Evolutionary conservation across 2,888 invertebrate species (phyloP).

Genomic region (Punctoribates punctum): DNA sequence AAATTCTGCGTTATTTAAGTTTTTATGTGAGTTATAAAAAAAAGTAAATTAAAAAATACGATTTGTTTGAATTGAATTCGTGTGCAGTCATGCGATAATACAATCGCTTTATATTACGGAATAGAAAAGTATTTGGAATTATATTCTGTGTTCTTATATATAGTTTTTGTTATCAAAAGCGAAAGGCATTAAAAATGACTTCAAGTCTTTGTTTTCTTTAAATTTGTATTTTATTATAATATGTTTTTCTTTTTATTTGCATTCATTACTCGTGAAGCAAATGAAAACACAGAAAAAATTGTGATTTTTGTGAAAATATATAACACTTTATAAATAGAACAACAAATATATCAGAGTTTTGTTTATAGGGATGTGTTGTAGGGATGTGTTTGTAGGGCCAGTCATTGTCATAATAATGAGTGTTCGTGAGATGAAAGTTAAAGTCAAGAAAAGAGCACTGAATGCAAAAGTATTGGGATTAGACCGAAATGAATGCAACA

Average conservation of each 20-base stretch:
- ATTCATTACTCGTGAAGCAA: not conserved
- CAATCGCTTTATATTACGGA: too few species aligned
- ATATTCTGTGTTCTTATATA: too few species aligned
- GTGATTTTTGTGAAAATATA: not conserved
- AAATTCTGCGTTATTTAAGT: too few species aligned
- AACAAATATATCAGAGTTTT: not conserved
- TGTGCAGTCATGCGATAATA: not conserved
- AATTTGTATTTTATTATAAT: constrained; percentile 25
- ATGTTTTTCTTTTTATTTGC: not conserved
- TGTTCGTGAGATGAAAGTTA: constrained; percentile 7
- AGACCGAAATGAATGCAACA: not conserved
- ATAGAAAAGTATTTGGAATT: too few species aligned
- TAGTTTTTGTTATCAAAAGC: too few species aligned
- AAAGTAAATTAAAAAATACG: not conserved
- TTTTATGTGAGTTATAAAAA: not conserved
- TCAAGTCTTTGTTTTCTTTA: constrained; percentile 12
- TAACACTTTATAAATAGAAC: constrained; percentile 14
- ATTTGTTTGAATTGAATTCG: constrained; percentile 31
- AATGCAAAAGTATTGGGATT: constrained; percentile 1
- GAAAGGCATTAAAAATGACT: constrained; percentile 1
- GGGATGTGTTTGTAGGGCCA: too few species aligned
- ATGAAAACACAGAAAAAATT: not conserved
- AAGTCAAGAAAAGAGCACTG: not conserved
- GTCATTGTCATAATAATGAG: constrained; percentile 29
- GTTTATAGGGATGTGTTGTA: too few species aligned